Evolutionary conservation across 2,888 invertebrate species (phyloP), one percentile per base, ranked within the genome.

Genomic region (Cheilosia urbana): DNA sequence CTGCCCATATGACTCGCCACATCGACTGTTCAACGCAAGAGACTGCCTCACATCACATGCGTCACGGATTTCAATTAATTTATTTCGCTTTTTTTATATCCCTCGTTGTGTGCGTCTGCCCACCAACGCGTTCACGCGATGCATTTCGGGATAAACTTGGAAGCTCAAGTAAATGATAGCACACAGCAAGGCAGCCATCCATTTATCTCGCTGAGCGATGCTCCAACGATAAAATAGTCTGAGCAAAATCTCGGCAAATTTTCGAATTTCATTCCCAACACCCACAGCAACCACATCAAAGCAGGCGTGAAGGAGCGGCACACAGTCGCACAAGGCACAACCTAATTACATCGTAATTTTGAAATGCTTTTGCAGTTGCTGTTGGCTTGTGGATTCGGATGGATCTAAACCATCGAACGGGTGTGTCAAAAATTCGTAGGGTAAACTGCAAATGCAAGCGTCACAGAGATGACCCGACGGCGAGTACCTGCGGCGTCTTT

Each of bases 21-120:
- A 49, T 6, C 15, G 11, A 37, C 6, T 30, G 6, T 21, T 51
- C 37, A 49, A 55, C 34, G 34, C 34, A 11, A 37, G 13, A 37
- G 37, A 4, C 37, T 49, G 51, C 53, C 57, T 58, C 57, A 63
- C 78, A 57, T 68, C 68, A n/a, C 17, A 65, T 73, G 66, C 83
- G 68, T 69, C 68, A 79, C 58, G 72, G 66, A 51, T 73, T 68
- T 42, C 73, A 68, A 73, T 68, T 79, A 84, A 77, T 71, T 82
- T 45, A 82, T 62, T 81, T 69, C 49, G 51, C 65, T 19, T 57
- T 42, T 63, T 30, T 19, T 63, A 34, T 30, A 53, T 53, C 1
- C 4, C 66, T 21, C 2, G n/a, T 9, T 51, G 24, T 34, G 19
- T 57, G 30, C 17, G 19, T 60, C 13, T 34, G 30, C 3, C 37